Evolutionary conservation across 1,140 invertebrate species (phyloP).

Genomic region (Gryon sp.): DNA sequence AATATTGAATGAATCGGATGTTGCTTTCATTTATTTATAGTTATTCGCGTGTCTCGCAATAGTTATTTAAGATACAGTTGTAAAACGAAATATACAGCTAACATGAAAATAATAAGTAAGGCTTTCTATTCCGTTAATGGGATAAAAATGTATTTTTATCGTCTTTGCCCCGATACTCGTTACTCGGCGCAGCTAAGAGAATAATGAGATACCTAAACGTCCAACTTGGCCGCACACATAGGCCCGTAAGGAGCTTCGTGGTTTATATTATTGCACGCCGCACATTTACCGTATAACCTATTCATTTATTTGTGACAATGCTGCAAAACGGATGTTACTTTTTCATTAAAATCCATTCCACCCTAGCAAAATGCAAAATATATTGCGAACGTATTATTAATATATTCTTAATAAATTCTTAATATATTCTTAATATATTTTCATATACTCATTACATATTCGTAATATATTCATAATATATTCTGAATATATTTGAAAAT

Average conservation of each 20-base stretch:
- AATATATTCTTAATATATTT: no score
- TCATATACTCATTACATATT: no score
- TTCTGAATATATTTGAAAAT: no score
- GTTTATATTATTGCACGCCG: conserved; percentile 58
- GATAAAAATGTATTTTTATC: conserved; percentile 62
- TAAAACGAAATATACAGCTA: conserved; percentile 62
- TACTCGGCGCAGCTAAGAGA: conserved; percentile 62
- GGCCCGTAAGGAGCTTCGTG: conserved; percentile 57
- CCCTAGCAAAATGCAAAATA: background rate
- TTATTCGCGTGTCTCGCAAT: conserved; percentile 52
- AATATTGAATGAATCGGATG: conserved; percentile 42
- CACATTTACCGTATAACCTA: conserved; percentile 48
- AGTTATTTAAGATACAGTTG: conserved; percentile 62
- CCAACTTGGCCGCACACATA: conserved; percentile 36
- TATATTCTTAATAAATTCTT: no score
- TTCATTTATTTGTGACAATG: conserved; percentile 54
- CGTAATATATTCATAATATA: no score
- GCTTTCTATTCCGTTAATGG: conserved; percentile 62
- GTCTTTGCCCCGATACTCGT: conserved; percentile 59
- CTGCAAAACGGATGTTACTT: conserved; percentile 35
- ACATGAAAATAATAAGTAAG: conserved; percentile 63
- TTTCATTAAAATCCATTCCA: conserved; percentile 28
- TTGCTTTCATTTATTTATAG: conserved; percentile 53
- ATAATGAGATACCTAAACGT: conserved; percentile 64
- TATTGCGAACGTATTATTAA: no score